Evolutionary conservation across 1,140 invertebrate genomes (phyloP).

Genomic region (Pseudomyrmex dendroicus): DNA sequence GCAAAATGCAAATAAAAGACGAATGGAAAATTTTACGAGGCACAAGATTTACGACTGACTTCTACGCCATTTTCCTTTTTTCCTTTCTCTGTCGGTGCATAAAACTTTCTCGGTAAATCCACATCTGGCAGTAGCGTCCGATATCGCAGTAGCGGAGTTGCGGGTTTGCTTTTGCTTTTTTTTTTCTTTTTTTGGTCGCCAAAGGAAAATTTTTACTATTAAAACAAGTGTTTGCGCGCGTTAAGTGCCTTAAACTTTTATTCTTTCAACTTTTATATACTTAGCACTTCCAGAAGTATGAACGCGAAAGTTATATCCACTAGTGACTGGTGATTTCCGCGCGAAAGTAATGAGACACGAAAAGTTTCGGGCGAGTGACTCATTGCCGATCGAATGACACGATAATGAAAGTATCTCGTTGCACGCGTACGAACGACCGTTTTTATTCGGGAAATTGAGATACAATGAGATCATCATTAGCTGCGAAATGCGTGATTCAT

Average conservation of each 20-base stretch:
- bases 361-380: neutral
- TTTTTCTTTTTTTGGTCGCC: neutral
- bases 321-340: neutral
- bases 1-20: slow-evolving; percentile 66
- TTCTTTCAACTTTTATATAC: neutral
- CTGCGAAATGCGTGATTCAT: neutral
- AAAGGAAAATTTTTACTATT: slow-evolving; percentile 40
- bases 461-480: neutral
- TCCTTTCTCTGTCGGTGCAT: slow-evolving; percentile 50
- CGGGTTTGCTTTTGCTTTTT: slow-evolving; percentile 35
- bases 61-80: slow-evolving; percentile 49
- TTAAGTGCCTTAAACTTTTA: slow-evolving; percentile 13
- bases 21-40: slow-evolving; percentile 72
- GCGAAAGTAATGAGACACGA: neutral
- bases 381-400: neutral
- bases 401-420: neutral
- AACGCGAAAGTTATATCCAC: slow-evolving; percentile 9
- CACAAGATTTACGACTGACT: slow-evolving; percentile 68
- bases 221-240: slow-evolving; percentile 42
- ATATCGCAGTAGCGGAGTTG: slow-evolving; percentile 64
- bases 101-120: slow-evolving; percentile 69
- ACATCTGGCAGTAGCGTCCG: slow-evolving; percentile 65
- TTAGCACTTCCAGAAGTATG: neutral
- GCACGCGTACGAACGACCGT: neutral
- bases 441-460: neutral